Conservation (phyloP, 2,113 vertebrate genomes). For the Oplegnathus fasciatus region DNA sequence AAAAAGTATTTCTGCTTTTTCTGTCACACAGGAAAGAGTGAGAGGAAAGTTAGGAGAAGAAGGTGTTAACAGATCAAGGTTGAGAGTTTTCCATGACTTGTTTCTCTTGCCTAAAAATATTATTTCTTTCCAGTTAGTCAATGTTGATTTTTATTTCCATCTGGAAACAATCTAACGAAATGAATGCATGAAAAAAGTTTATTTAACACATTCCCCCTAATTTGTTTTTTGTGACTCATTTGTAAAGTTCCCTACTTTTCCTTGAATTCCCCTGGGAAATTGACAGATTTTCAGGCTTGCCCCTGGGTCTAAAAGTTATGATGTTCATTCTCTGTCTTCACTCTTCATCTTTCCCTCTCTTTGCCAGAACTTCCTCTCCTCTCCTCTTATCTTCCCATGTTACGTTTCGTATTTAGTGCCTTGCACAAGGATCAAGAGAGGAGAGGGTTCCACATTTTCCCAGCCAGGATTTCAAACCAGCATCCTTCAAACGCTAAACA, state of each 20-base stretch:
- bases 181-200: not conserved
- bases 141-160: constrained; percentile 22
- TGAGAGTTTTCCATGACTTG: constrained; percentile 38
- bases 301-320: not conserved
- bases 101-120: constrained; percentile 29
- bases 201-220: constrained; percentile 47
- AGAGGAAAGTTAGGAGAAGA: constrained; percentile 61
- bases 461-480: not conserved
- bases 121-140: constrained; percentile 31
- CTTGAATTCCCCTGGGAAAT: constrained; percentile 13
- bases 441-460: not conserved
- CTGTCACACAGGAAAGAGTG: constrained; percentile 44
- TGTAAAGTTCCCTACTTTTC: constrained; percentile 46
- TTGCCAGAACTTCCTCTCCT: not conserved
- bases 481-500: not conserved
- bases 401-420: not conserved
- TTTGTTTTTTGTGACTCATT: constrained; percentile 59
- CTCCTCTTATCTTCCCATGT: too few species aligned
- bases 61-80: constrained; percentile 26
- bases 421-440: not conserved
- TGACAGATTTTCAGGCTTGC: not conserved
- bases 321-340: not conserved
- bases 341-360: not conserved
- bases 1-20: constrained; percentile 55
- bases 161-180: constrained; percentile 45